Evolutionary conservation across 2,797 vertebrate species (phyloP).

Genomic region (Hippoglossus hippoglossus): DNA sequence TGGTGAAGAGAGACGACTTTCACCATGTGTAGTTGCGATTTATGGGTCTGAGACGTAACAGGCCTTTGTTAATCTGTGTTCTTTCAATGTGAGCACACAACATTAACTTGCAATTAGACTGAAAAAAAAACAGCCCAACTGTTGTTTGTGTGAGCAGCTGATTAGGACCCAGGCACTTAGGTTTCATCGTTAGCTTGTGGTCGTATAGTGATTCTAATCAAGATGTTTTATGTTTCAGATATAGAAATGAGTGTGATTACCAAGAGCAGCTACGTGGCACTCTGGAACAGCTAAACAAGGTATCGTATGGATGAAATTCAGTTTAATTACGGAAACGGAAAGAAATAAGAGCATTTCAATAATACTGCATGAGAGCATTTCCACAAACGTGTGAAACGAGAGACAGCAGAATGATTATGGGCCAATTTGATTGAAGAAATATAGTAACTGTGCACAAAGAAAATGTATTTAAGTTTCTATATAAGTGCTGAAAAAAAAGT

Average conservation of each 20-base stretch:
- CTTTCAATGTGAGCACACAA: neutral
- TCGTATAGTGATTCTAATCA: neutral
- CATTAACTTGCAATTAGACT: neutral
- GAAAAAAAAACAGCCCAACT: neutral
- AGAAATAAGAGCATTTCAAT: neutral
- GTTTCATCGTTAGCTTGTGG: neutral
- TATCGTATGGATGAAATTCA: constrained; percentile 32
- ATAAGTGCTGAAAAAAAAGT: too few relatives aligned
- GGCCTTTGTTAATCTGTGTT: neutral
- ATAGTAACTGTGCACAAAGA: too few relatives aligned
- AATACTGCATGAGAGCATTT: neutral
- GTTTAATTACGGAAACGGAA: too few relatives aligned
- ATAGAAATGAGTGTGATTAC: constrained; percentile 93
- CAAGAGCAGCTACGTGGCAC: constrained; percentile 89
- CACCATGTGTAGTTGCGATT: neutral
- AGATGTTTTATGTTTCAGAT: constrained; percentile 82
- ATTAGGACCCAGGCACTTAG: too few relatives aligned
- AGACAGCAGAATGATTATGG: neutral
- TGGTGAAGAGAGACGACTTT: constrained; percentile 10
- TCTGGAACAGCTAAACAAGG: constrained; percentile 93
- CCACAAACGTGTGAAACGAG: too few relatives aligned
- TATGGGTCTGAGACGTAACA: neutral
- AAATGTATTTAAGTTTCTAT: neutral
- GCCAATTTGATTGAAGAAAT: neutral
- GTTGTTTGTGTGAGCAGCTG: neutral